Conservation (phyloP, 2,888 invertebrate species). For the Drosophila meridionalis region DNA sequence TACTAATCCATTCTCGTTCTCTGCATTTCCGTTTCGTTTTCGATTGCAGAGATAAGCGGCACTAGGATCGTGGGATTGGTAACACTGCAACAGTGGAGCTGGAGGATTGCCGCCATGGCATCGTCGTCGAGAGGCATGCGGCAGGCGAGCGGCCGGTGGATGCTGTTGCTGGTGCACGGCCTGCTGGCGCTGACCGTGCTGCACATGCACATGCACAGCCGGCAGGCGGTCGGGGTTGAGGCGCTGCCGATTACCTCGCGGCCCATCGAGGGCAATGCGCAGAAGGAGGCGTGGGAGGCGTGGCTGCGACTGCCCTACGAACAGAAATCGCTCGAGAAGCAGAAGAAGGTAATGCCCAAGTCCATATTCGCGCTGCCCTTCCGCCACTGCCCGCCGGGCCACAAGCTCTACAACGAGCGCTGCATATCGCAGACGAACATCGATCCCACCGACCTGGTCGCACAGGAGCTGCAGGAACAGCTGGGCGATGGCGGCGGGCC, state of each 20-base stretch:
- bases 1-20: slow-evolving; percentile 19
- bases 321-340: slow-evolving; percentile 79
- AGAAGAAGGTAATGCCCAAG: slow-evolving; percentile 84
- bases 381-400: slow-evolving; percentile 82
- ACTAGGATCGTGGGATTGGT: slow-evolving; percentile 29
- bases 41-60: slow-evolving; percentile 45
- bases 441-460: slow-evolving; percentile 71
- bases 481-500: slow-evolving; percentile 31
- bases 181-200: slow-evolving; percentile 40
- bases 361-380: slow-evolving; percentile 84
- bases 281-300: slow-evolving; percentile 84
- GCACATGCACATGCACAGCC: slow-evolving; percentile 24
- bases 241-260: slow-evolving; percentile 85
- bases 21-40: not conserved
- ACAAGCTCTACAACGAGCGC: slow-evolving; percentile 78
- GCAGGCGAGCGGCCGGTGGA: slow-evolving; percentile 17
- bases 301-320: slow-evolving; percentile 83
- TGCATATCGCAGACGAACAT: slow-evolving; percentile 83
- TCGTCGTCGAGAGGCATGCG: slow-evolving; percentile 37
- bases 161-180: slow-evolving; percentile 20
- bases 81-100: slow-evolving; percentile 12
- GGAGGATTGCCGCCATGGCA: slow-evolving; percentile 36
- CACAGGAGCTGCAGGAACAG: slow-evolving; percentile 68
- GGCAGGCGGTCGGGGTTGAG: slow-evolving; percentile 22
- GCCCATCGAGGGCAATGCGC: slow-evolving; percentile 84